These are phyloP conservation scores for Apodemus speciosus DNA, from an alignment of 2,113 vertebrate genomes.

Conservation along the genomic window DNA sequence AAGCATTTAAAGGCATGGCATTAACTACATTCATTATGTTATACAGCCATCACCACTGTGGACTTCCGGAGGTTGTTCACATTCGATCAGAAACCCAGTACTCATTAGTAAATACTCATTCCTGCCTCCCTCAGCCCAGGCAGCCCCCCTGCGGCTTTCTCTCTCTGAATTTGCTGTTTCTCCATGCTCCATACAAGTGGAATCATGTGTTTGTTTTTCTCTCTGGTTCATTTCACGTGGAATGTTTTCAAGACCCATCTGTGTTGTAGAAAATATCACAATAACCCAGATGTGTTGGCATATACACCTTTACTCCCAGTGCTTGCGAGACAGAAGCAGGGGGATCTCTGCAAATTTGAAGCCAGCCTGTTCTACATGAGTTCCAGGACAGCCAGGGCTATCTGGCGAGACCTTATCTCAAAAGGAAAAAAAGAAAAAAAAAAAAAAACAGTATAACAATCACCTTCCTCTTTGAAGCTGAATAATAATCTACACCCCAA, in stretches of 20 bases:
- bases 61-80: background rate
- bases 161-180: background rate
- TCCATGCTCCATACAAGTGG: background rate
- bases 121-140: background rate
- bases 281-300: background rate
- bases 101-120: background rate
- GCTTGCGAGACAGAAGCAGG: background rate
- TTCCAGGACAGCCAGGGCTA: background rate
- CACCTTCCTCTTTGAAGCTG: background rate
- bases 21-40: background rate
- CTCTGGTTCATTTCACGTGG: background rate
- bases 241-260: background rate
- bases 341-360: background rate
- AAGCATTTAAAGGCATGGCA: background rate
- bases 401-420: background rate
- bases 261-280: background rate
- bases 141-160: background rate
- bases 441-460: background rate
- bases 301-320: background rate
- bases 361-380: background rate
- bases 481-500: background rate
- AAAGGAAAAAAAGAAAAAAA: background rate
- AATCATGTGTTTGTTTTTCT: background rate
- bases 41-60: background rate
- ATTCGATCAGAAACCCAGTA: background rate